A percentile compares a stretch with the other conserved stretches of the same genome.
Evolutionary conservation across 2,113 vertebrate genomes (phyloP).

Genomic region (Saimiri boliviensis): DNA sequence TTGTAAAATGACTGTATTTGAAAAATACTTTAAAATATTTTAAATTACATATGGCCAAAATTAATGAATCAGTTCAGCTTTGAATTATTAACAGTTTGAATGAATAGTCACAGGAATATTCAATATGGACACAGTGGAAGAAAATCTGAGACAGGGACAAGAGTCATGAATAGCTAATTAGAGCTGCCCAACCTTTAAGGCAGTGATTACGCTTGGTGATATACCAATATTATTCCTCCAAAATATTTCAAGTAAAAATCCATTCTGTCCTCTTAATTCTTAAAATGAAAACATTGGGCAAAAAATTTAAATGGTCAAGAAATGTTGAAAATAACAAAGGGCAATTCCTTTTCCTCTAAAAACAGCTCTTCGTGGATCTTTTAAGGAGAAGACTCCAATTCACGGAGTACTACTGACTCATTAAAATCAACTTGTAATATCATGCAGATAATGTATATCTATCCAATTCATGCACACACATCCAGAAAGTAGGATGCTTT

Average conservation of each 20-base stretch:
- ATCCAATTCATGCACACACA: neutral
- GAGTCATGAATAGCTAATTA: neutral
- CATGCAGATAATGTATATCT: neutral
- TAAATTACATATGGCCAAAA: neutral
- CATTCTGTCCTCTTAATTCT: neutral
- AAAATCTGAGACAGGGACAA: neutral
- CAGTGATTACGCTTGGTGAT: neutral
- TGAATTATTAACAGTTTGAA: neutral
- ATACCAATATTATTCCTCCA: neutral
- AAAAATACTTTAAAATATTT: slow-evolving; percentile 5
- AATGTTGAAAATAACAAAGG: neutral
- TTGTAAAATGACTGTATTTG: neutral
- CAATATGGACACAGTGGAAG: neutral
- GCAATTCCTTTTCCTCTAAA: neutral
- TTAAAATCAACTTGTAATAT: neutral
- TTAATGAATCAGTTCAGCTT: neutral
- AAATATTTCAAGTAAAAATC: neutral
- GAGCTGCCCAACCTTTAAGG: neutral
- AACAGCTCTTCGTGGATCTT: neutral
- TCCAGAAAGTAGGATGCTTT: neutral
- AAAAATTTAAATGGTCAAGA: neutral
- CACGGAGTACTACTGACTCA: neutral
- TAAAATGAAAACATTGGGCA: neutral
- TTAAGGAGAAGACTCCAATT: neutral
- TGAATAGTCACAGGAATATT: neutral